A percentile compares a stretch with the other conserved stretches of the same genome.
phyloP scores from a whole-genome alignment of 2,113 vertebrate species.

The Campylomormyrus numenius region DNA sequence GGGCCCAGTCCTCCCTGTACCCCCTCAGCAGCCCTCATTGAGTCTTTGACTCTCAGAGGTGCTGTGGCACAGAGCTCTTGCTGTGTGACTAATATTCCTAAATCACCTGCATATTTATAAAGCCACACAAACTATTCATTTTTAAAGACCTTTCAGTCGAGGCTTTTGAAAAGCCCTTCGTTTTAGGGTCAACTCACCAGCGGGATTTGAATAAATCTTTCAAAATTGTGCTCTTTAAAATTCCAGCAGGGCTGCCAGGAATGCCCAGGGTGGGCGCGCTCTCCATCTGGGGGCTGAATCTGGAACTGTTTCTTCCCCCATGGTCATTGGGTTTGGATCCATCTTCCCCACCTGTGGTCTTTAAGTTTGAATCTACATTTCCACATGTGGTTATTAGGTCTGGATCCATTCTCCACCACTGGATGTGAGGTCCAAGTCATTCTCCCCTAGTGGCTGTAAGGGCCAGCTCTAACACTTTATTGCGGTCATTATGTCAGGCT shows the following conservation, averaged over 20 bases:
- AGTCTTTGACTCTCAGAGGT: not conserved
- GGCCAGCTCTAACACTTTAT: not conserved
- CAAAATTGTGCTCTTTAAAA: not conserved
- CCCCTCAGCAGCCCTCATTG: not conserved
- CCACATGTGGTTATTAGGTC: not conserved
- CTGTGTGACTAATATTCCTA: not conserved
- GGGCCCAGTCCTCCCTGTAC: not conserved
- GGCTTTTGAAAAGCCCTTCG: not conserved
- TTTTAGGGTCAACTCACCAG: not conserved
- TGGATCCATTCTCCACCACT: not conserved
- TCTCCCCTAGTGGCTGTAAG: not conserved
- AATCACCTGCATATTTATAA: slow-evolving; percentile 13
- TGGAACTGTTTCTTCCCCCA: not conserved
- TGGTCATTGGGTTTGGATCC: not conserved
- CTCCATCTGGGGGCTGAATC: not conserved
- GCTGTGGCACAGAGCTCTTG: not conserved
- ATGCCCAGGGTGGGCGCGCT: not conserved
- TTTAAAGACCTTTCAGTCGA: not conserved
- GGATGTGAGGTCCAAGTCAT: not conserved
- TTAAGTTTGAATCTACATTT: not conserved
- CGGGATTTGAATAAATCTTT: not conserved
- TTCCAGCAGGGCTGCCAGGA: not conserved
- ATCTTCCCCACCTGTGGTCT: not conserved
- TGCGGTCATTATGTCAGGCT: not conserved
- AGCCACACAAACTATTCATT: not conserved